A percentile compares a stretch with the other conserved stretches of the same genome.
phyloP scores from a whole-genome alignment of 35 echinoderm and acorn worm genomes.

The Antedon bifida region DNA sequence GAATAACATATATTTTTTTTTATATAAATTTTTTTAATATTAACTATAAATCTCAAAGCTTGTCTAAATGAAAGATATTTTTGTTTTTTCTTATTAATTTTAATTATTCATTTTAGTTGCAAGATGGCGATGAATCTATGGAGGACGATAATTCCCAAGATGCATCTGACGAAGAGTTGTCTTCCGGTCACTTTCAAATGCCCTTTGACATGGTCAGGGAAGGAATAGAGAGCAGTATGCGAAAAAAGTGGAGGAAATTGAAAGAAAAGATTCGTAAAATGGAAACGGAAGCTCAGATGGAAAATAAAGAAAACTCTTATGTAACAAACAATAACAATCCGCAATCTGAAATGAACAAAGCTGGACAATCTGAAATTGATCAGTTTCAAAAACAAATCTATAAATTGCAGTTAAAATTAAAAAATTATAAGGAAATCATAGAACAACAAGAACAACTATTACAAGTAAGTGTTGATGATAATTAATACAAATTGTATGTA shows the following conservation, averaged over 20 bases:
- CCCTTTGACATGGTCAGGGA: slow-evolving; percentile 94
- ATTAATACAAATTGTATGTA: background rate
- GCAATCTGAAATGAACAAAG: slow-evolving; percentile 1
- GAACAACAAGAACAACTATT: slow-evolving; percentile 92
- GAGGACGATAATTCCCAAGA: slow-evolving; percentile 15
- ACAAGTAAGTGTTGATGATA: slow-evolving; percentile 48
- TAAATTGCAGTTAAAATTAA: slow-evolving; percentile 50
- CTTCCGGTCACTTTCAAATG: slow-evolving; percentile 95
- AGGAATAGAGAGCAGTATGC: slow-evolving; percentile 76
- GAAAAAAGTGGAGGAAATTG: slow-evolving; percentile 69
- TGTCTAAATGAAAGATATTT: too few relatives aligned
- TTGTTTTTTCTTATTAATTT: too few relatives aligned
- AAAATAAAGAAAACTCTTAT: slow-evolving; percentile 53
- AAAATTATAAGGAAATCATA: slow-evolving; percentile 63
- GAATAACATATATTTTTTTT: too few relatives aligned
- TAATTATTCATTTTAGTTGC: background rate
- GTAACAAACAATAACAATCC: slow-evolving; percentile 4
- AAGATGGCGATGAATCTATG: background rate
- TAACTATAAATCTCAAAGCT: too few relatives aligned
- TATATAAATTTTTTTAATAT: too few relatives aligned
- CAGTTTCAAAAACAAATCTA: slow-evolving; percentile 42
- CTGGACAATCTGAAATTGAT: background rate
- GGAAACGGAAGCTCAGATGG: slow-evolving; percentile 45
- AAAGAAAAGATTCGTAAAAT: slow-evolving; percentile 83
- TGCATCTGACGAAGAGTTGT: slow-evolving; percentile 68